These are phyloP conservation scores for Spheniscus mendiculus DNA, from an alignment of 2,113 vertebrate species.

Conservation along the genomic window DNA sequence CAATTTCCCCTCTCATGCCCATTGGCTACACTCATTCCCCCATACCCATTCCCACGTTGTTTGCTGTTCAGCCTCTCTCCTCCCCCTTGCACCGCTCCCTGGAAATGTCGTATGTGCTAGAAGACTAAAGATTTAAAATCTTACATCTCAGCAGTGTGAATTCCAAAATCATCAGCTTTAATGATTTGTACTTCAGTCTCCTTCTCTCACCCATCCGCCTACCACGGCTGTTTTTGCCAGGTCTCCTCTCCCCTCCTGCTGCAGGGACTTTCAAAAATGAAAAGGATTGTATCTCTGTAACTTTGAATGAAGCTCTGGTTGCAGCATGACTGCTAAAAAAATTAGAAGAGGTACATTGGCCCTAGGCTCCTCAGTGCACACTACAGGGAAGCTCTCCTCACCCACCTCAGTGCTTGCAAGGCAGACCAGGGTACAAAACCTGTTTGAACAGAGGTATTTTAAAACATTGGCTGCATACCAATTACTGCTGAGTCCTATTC, in stretches of 20 bases:
- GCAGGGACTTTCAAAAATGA: not conserved
- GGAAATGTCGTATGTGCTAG: not conserved
- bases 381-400: not conserved
- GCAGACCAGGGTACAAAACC: slow-evolving; percentile 29
- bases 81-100: not conserved
- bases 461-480: slow-evolving; percentile 48
- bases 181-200: not conserved
- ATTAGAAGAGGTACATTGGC: not conserved
- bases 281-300: not conserved
- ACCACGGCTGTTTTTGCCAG: not conserved
- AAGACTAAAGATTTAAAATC: not conserved
- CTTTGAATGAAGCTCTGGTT: not conserved
- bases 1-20: not conserved
- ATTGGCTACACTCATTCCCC: not conserved
- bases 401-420: not conserved
- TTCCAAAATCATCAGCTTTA: not conserved
- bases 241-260: not conserved
- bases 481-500: slow-evolving; percentile 31
- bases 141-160: not conserved
- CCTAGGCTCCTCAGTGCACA: not conserved
- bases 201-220: not conserved
- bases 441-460: slow-evolving; percentile 52
- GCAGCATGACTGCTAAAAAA: not conserved
- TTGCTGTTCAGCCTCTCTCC: not conserved
- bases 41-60: not conserved